Conservation (phyloP, 1,140 invertebrate genomes). For the Pentalonia nigronervosa region DNA sequence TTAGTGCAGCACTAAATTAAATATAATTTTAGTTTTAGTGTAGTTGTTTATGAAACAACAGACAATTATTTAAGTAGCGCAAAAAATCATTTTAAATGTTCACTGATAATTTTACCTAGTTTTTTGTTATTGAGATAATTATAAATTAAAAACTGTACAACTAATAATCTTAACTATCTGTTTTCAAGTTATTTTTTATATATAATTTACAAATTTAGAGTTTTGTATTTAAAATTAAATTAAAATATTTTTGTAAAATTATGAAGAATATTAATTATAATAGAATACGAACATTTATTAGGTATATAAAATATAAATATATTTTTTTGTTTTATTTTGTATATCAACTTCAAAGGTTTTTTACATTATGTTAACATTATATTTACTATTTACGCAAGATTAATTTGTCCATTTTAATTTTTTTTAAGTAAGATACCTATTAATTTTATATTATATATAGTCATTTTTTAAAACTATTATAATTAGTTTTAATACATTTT, state of each 20-base stretch:
- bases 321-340: neutral
- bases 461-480: too few species aligned
- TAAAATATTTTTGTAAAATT: neutral
- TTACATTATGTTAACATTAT: neutral
- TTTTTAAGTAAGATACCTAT: neutral
- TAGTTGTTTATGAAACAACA: neutral
- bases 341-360: neutral
- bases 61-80: neutral
- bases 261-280: neutral
- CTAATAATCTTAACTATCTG: neutral
- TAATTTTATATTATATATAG: neutral
- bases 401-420: neutral
- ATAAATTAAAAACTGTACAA: neutral
- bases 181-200: neutral
- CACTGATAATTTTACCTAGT: neutral
- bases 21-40: neutral
- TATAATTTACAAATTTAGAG: neutral
- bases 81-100: neutral
- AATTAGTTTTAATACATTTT: too few species aligned
- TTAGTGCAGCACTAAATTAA: neutral
- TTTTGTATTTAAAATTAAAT: neutral
- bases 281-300: neutral
- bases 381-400: neutral
- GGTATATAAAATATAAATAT: too few species aligned
- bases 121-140: neutral